These are phyloP conservation scores for Psylliodes chrysocephalus DNA, from an alignment of 2,888 invertebrate genomes.

Conservation along the genomic window DNA sequence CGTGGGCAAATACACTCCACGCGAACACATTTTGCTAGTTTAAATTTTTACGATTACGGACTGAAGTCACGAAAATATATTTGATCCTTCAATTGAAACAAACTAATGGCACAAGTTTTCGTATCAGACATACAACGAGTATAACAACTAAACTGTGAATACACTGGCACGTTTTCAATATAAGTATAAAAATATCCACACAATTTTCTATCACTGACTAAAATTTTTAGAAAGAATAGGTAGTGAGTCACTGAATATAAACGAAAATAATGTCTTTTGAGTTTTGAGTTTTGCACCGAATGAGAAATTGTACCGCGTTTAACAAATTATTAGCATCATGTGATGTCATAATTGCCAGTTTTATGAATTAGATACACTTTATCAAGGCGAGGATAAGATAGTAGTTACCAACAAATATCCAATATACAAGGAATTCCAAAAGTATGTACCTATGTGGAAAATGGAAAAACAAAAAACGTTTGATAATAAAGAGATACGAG, in stretches of 20 bases:
- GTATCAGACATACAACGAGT: constrained; percentile 40
- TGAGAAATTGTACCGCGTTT: background rate
- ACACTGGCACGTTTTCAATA: constrained; percentile 52
- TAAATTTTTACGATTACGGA: background rate
- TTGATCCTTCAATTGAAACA: background rate
- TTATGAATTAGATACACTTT: constrained; percentile 6
- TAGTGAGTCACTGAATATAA: no score
- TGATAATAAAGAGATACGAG: no score
- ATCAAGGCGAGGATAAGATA: no score
- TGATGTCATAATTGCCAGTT: background rate
- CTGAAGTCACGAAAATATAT: constrained; percentile 8
- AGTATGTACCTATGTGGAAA: no score
- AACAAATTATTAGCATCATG: constrained; percentile 14
- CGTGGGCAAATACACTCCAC: constrained; percentile 54
- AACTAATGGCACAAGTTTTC: constrained; percentile 29
- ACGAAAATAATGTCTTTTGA: no score
- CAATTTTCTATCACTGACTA: constrained; percentile 14
- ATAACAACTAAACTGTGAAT: constrained; percentile 46
- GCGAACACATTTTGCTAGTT: constrained; percentile 56
- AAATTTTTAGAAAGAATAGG: constrained; percentile 15
- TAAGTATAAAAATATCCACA: constrained; percentile 48
- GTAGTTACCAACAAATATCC: no score
- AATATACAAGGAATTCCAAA: no score
- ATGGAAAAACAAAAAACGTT: no score
- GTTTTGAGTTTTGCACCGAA: background rate